Conservation (phyloP, 2,113 vertebrate genomes). For the Archocentrus centrarchus region DNA sequence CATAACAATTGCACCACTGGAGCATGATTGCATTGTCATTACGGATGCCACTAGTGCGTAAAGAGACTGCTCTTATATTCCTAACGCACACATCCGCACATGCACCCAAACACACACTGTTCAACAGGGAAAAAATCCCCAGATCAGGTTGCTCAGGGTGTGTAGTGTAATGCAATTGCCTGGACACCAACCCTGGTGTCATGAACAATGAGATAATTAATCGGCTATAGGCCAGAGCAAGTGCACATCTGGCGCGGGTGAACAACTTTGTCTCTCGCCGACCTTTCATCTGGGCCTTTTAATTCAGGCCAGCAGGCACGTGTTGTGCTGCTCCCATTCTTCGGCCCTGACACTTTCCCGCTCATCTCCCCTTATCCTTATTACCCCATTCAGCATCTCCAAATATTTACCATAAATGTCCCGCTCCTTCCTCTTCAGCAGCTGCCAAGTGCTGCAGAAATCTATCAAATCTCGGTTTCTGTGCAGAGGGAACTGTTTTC, state of each 20-base stretch:
- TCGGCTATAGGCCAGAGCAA: conserved; percentile 52
- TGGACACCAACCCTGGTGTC: conserved; percentile 58
- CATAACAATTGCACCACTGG: background rate
- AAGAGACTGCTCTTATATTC: conserved; percentile 53
- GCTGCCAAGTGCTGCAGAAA: conserved; percentile 4
- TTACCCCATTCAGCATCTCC: conserved; percentile 1
- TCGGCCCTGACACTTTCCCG: conserved; percentile 15
- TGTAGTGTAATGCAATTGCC: conserved; percentile 67
- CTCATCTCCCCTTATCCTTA: background rate
- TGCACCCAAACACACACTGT: conserved; percentile 35
- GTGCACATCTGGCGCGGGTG: conserved; percentile 68
- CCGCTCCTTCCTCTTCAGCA: conserved; percentile 8
- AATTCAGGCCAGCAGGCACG: conserved; percentile 46
- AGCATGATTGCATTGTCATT: conserved; percentile 55
- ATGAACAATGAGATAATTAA: conserved; percentile 68
- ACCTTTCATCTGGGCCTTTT: conserved; percentile 57
- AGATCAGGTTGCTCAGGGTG: conserved; percentile 61
- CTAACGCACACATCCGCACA: conserved; percentile 36
- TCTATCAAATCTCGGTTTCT: background rate
- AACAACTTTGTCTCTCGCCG: conserved; percentile 50
- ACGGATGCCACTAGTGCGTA: conserved; percentile 54
- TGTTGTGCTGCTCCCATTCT: conserved; percentile 43
- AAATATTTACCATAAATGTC: conserved; percentile 12
- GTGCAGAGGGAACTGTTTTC: background rate
- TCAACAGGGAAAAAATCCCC: conserved; percentile 46